These are phyloP conservation scores for Aleiodes testaceus DNA, from an alignment of 2,888 invertebrate genomes.

Conservation along the genomic window DNA sequence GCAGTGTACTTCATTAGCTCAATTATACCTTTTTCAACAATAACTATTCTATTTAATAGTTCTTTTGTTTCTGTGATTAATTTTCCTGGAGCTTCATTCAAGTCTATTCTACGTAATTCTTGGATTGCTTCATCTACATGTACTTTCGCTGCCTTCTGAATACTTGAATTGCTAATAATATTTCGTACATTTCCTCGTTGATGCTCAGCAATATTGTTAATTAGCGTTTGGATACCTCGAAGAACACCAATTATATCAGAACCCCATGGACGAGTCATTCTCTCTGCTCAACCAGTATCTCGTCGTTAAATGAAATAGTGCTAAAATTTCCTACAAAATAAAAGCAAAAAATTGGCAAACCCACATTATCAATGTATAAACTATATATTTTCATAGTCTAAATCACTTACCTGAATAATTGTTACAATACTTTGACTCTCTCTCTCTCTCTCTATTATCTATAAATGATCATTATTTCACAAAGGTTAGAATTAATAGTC, in stretches of 20 bases:
- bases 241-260: constrained; percentile 80
- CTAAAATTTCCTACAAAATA: too few relatives aligned
- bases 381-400: too few relatives aligned
- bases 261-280: constrained; percentile 66
- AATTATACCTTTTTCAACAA: constrained; percentile 82
- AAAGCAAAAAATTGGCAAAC: too few relatives aligned
- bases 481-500: too few relatives aligned
- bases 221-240: constrained; percentile 81
- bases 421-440: too few relatives aligned
- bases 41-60: constrained; percentile 78
- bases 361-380: too few relatives aligned
- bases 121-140: constrained; percentile 56
- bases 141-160: constrained; percentile 74
- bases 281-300: neutral
- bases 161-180: constrained; percentile 82
- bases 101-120: constrained; percentile 62
- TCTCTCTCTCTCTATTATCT: too few relatives aligned
- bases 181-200: constrained; percentile 78
- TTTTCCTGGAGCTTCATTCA: constrained; percentile 70
- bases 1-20: constrained; percentile 75
- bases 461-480: too few relatives aligned
- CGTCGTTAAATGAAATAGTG: too few relatives aligned
- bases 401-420: too few relatives aligned
- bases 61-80: constrained; percentile 75
- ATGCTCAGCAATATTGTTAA: constrained; percentile 79